These are phyloP conservation scores for Zalophus californianus DNA, from an alignment of 2,797 vertebrate genomes.

Conservation along the genomic window DNA sequence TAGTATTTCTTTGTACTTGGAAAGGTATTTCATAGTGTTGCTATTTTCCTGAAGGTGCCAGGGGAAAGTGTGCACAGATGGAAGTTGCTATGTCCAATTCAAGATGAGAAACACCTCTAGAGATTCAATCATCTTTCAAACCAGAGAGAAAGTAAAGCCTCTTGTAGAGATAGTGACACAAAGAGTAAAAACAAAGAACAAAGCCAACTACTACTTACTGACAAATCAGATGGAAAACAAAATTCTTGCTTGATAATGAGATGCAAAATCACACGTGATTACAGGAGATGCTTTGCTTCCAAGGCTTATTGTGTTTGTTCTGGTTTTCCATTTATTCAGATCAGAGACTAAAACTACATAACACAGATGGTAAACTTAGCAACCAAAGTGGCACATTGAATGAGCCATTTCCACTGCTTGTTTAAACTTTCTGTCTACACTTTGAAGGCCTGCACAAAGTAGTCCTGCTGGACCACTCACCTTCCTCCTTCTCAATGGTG, in stretches of 20 bases:
- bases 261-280: not conserved
- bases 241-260: not conserved
- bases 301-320: not conserved
- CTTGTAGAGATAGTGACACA: not conserved
- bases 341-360: conserved; percentile 60
- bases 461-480: not conserved
- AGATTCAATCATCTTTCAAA: not conserved
- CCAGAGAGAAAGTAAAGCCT: not conserved
- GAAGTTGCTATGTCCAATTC: conserved; percentile 40
- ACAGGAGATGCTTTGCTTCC: not conserved
- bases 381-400: conserved; percentile 61
- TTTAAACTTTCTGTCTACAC: conserved; percentile 48
- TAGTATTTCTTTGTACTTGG: conserved; percentile 4
- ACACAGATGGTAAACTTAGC: conserved; percentile 72
- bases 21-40: conserved; percentile 52
- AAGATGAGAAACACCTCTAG: conserved; percentile 65
- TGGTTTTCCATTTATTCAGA: conserved; percentile 29
- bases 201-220: not conserved
- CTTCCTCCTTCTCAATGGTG: too few relatives aligned
- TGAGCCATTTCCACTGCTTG: not conserved
- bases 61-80: not conserved
- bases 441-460: not conserved
- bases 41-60: not conserved
- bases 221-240: not conserved
- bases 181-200: not conserved